These are phyloP conservation scores for Acrossocheilus fasciatus DNA, from an alignment of 2,797 vertebrate genomes.

Conservation along the genomic window DNA sequence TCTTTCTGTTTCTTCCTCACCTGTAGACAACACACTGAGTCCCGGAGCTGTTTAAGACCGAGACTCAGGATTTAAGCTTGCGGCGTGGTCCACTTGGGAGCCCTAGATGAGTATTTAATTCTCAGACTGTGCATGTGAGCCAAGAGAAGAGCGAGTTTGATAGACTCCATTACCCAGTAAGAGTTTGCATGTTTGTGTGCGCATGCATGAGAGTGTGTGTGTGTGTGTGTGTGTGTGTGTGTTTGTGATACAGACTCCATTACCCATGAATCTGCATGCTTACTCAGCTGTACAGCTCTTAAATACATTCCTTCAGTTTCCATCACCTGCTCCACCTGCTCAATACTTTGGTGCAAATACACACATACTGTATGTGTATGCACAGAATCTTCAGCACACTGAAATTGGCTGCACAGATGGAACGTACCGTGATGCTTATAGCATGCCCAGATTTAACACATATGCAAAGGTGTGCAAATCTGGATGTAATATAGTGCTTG, in stretches of 20 bases:
- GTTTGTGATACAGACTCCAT: conserved; percentile 70
- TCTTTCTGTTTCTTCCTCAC: conserved; percentile 45
- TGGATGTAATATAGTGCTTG: conserved; percentile 87
- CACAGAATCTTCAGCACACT: conserved; percentile 73
- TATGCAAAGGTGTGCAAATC: conserved; percentile 74
- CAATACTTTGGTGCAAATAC: conserved; percentile 72
- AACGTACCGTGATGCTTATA: conserved; percentile 90
- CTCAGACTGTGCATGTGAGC: conserved; percentile 69
- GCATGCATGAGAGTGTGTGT: conserved; percentile 41
- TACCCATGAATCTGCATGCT: conserved; percentile 84
- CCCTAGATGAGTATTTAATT: conserved; percentile 90
- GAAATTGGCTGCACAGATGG: conserved; percentile 88
- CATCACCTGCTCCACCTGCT: conserved; percentile 74
- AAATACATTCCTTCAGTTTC: conserved; percentile 84
- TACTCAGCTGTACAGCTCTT: conserved; percentile 88
- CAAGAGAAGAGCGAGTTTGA: conserved; percentile 34
- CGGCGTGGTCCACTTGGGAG: conserved; percentile 82
- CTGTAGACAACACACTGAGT: conserved; percentile 76
- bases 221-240: conserved; percentile 46
- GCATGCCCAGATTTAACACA: conserved; percentile 83
- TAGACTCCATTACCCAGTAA: conserved; percentile 48
- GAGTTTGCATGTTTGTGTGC: conserved; percentile 38
- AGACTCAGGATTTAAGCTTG: conserved; percentile 84
- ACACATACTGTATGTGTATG: neutral
- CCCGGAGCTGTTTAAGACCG: conserved; percentile 84